Base-by-base conservation (phyloP, 2,888 invertebrate genomes). In the Meganola albula region DNA sequence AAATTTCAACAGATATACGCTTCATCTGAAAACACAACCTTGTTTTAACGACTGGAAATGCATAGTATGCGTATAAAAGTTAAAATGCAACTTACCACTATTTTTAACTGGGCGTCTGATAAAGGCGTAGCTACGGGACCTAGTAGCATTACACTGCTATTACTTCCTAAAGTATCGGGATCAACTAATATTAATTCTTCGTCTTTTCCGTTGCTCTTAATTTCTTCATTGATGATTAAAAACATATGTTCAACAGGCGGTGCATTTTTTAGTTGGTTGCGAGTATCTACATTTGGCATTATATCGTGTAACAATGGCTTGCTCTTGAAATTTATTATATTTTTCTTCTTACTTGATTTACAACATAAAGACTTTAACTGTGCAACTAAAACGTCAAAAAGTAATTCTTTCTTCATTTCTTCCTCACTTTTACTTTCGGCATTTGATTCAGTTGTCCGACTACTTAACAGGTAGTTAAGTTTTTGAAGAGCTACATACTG, bases 331-430 rank as follows among this genome's bases (percentile, higher is more conserved):
- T 28, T 40, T 8, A 10, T 18, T 20, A 56, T 53, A 1, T 38
- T 29, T 27, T 38, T 43, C 29, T 40, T 44, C 20, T 55, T 58
- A 25, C 48, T 42, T 1, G 51, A 31, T 48, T 78, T 79, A 53
- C 82, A 85, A 46, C 84, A 85, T 3, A 85, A 54, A 12, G 70
- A 48, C 59, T 78, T 84, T 27, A 85, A 42, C 44, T 84, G 82
- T 3, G 70, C 60, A 11, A 78, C 73, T n/a, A 84, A 63, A 34
- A 77, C 58, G 55, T 84, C 74, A 47, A 83, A 84, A 8, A 83
- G 48, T 23, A 78, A 42, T 65, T 80, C 76, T 46, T 68, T 79
- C 41, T 71, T 76, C 30, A 62, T 61, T 13, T 73, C 64, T 23
- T 74, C 70, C 37, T 45, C 14, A 47, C 41, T 34, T 44, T 57